A percentile compares a stretch with the other conserved stretches of the same genome.
Evolutionary conservation across 2,113 vertebrate genomes (phyloP).

Genomic region (Hippocampus abdominalis): DNA sequence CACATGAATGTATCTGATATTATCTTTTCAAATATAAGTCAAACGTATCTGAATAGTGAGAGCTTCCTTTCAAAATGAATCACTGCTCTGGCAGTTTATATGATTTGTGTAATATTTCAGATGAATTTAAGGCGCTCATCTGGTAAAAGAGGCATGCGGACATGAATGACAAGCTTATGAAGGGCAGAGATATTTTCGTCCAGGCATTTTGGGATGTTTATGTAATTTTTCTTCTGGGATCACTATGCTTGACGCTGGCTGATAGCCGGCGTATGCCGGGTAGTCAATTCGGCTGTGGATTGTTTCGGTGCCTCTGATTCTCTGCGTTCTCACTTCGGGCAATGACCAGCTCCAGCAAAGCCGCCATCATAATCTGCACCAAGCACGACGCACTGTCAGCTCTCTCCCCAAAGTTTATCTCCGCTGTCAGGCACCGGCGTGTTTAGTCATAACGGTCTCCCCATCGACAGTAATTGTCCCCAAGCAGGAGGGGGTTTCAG

Average conservation of each 20-base stretch:
- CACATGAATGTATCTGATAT: neutral
- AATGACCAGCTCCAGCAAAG: slow-evolving; percentile 38
- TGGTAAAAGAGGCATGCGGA: neutral
- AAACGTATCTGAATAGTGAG: neutral
- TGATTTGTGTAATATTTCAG: no score
- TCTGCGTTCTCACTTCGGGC: slow-evolving; percentile 29
- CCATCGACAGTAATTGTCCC: slow-evolving; percentile 56
- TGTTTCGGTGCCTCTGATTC: slow-evolving; percentile 20
- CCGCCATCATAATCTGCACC: slow-evolving; percentile 35
- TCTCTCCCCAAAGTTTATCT: slow-evolving; percentile 56
- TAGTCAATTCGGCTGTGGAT: neutral
- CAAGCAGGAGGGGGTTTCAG: slow-evolving; percentile 50
- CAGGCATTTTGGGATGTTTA: neutral
- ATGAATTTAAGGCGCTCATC: no score
- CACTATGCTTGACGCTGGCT: neutral
- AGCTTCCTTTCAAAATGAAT: no score
- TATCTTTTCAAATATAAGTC: no score
- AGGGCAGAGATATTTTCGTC: neutral
- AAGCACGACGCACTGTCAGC: slow-evolving; percentile 36
- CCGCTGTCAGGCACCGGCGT: slow-evolving; percentile 45
- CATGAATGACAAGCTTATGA: neutral
- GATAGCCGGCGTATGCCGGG: neutral
- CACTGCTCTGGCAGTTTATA: no score
- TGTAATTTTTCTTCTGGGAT: neutral
- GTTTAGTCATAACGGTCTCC: slow-evolving; percentile 56